Evolutionary conservation across 1,140 invertebrate genomes (phyloP), one percentile per base, ranked within the genome.

Genomic region (Ephestia elutella): DNA sequence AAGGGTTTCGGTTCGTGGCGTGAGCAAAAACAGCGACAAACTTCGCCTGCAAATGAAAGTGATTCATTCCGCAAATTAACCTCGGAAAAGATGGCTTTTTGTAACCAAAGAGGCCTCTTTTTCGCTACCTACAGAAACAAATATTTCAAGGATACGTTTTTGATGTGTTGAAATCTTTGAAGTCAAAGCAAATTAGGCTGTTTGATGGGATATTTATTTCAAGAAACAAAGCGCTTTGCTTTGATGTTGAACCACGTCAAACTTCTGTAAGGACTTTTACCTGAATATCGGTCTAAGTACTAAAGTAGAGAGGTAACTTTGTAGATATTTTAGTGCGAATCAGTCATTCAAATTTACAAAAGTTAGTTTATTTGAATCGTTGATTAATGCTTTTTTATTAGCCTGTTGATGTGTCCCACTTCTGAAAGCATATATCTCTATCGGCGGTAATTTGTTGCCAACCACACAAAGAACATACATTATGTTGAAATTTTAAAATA

Each of bases 21-120:
- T 53, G 54, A 49, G 60, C 70, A 73, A 73, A 70, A 73, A 76
- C 71, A 71, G 61, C 62, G 62, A 63, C 51, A 62, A 66, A 55
- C 62, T 63, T 19, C 51, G 66, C 62, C 67, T 74, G 71, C 66
- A 55, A 68, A 68, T 71, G 69, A 72, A 74, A 67, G 68, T 66
- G 63, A 71, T 75, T 75, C 66, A 75, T 78, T 71, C 59, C 59
- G 53, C 60, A 69, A 75, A 78, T 78, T 70, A 72, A 59, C 57
- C 60, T 58, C 63, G 59, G 68, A 69, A 68, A 73, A 73, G 66
- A 63, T 66, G 65, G 58, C 60, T 70, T 76, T 60, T 68, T 72
- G 62, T 63, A 54, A 61, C 58, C 17, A 56, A 54, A 55, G 51
- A 64, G 59, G 25, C 18, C 18, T 56, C 25, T 30, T 50, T 50